phyloP scores from a whole-genome alignment of 2,797 vertebrate genomes.

The Falco peregrinus region DNA sequence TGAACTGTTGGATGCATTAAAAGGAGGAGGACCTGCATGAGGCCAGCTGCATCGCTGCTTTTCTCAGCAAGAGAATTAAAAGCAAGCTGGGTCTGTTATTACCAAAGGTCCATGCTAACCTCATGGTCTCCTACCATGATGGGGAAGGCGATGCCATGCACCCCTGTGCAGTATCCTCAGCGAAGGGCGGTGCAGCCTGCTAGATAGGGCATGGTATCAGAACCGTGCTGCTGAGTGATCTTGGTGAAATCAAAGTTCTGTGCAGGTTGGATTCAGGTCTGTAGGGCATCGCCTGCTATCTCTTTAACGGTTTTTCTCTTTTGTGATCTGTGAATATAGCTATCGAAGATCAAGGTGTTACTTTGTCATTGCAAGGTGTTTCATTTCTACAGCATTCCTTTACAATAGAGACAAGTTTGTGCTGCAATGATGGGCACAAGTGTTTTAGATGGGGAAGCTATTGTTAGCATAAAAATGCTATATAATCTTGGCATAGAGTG shows the following conservation, averaged over 20 bases:
- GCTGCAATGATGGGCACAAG: too few relatives aligned
- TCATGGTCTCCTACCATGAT: rapidly evolving
- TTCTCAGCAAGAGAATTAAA: not conserved
- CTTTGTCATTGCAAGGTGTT: not conserved
- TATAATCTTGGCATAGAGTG: not conserved
- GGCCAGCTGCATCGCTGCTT: not conserved
- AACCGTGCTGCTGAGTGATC: not conserved
- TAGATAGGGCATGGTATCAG: rapidly evolving
- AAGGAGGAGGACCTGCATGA: not conserved
- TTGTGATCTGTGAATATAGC: not conserved
- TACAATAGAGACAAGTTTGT: not conserved
- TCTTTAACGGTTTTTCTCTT: not conserved
- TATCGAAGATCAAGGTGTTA: not conserved
- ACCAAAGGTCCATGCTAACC: not conserved
- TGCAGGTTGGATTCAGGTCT: not conserved
- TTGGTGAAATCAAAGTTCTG: not conserved
- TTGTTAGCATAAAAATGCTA: not conserved
- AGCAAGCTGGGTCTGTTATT: not conserved
- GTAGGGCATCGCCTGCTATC: not conserved
- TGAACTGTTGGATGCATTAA: not conserved
- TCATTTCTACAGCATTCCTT: not conserved
- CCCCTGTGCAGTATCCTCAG: too few relatives aligned
- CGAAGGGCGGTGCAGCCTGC: not conserved
- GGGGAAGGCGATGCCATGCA: not conserved
- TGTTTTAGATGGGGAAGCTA: not conserved